Conservation (phyloP, 2,113 vertebrate genomes). For the Xenopus borealis region DNA sequence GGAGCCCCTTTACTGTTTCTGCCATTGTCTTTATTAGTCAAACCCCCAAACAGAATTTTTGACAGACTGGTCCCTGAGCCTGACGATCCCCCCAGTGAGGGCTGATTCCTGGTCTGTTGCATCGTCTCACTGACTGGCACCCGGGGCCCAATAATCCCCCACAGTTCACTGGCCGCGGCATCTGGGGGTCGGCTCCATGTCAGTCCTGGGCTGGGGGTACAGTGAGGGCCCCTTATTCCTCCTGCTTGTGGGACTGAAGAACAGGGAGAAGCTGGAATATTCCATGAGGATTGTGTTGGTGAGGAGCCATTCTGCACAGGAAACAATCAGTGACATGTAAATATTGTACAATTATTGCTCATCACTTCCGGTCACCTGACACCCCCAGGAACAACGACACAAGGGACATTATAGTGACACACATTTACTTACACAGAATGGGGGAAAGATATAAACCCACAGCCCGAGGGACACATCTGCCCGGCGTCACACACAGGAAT, state of each 20-base stretch:
- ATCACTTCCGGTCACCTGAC: too few species aligned
- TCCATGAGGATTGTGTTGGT: not conserved
- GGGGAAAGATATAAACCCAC: too few species aligned
- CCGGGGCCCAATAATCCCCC: too few species aligned
- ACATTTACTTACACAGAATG: too few species aligned
- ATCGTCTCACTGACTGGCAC: not conserved
- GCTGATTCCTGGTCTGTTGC: not conserved
- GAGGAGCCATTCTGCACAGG: too few species aligned
- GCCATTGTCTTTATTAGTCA: not conserved
- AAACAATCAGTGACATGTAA: too few species aligned
- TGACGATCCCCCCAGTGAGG: not conserved
- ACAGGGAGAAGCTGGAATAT: not conserved
- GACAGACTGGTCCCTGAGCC: not conserved
- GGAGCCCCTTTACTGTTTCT: not conserved
- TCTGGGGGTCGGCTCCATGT: not conserved
- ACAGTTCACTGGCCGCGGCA: too few species aligned
- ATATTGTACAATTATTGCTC: too few species aligned
- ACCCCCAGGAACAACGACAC: too few species aligned
- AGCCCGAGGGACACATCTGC: too few species aligned
- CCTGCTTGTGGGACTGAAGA: not conserved
- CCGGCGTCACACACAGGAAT: too few species aligned
- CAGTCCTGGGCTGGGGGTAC: not conserved
- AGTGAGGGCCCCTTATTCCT: not conserved
- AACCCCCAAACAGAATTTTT: constrained; percentile 24
- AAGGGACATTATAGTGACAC: too few species aligned